A percentile compares a stretch with the other conserved stretches of the same genome.
Conservation (phyloP, 2,797 vertebrate genomes). For the Phrynocephalus guinanensis region DNA sequence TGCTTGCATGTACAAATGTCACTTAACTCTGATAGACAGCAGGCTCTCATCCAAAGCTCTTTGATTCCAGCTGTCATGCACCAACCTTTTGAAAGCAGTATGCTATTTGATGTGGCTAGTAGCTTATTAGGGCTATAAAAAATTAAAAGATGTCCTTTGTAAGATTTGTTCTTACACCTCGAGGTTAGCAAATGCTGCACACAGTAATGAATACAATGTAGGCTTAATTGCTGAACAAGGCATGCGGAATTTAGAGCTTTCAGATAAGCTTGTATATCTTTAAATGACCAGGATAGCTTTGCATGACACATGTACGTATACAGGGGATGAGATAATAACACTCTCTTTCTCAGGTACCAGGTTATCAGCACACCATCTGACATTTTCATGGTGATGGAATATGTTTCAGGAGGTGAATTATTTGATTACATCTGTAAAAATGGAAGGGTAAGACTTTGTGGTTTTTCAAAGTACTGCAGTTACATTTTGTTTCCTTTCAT, state of each 20-base stretch:
- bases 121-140: neutral
- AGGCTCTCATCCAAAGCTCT: neutral
- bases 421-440: slow-evolving; percentile 99
- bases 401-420: slow-evolving; percentile 97
- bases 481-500: slow-evolving; percentile 31
- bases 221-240: neutral
- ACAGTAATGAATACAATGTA: neutral
- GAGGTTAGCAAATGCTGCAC: neutral
- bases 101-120: neutral
- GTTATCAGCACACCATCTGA: slow-evolving; percentile 99
- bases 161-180: neutral
- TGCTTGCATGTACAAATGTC: neutral
- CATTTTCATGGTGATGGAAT: slow-evolving; percentile 99
- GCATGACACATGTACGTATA: neutral
- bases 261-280: neutral
- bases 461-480: slow-evolving; percentile 19
- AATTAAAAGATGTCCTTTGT: neutral
- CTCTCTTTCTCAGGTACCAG: slow-evolving; percentile 88
- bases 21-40: neutral
- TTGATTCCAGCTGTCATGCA: neutral
- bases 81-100: neutral
- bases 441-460: slow-evolving; percentile 88
- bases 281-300: neutral
- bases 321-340: slow-evolving; percentile 29
- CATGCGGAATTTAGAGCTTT: neutral